Evolutionary conservation across 2,113 vertebrate species (phyloP).

Genomic region (Mungos mungo): DNA sequence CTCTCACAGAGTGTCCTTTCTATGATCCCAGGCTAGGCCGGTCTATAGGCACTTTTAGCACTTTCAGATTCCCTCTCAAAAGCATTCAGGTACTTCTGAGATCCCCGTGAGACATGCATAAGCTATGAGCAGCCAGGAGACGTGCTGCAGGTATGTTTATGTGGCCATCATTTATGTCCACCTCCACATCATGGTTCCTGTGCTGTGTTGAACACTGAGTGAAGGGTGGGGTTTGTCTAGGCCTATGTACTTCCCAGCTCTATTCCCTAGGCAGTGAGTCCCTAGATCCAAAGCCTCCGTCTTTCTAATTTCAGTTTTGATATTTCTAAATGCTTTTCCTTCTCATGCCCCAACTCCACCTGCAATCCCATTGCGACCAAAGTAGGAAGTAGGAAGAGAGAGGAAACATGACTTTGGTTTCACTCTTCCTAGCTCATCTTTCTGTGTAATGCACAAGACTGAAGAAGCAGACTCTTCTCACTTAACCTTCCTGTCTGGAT

Average conservation of each 20-base stretch:
- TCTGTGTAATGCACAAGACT: background rate
- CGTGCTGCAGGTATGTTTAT: background rate
- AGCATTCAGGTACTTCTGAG: background rate
- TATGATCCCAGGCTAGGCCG: background rate
- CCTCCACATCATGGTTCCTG: background rate
- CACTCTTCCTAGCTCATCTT: background rate
- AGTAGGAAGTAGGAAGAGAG: background rate
- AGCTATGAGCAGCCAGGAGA: background rate
- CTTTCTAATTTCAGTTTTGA: background rate
- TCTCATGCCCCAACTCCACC: background rate
- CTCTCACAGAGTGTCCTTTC: background rate
- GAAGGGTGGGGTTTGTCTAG: background rate
- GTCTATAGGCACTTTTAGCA: background rate
- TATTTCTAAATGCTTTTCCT: background rate
- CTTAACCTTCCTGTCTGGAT: background rate
- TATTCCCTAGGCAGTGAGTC: background rate
- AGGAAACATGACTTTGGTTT: background rate
- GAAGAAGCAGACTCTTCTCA: background rate
- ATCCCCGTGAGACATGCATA: background rate
- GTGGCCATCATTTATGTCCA: background rate
- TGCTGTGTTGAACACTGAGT: background rate
- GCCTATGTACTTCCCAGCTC: background rate
- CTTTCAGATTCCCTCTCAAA: background rate
- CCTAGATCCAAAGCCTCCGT: background rate
- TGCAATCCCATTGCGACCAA: background rate